Percentiles rank a stretch among this genome's conserved stretches.
These are phyloP conservation scores for Thelohanellus kitauei DNA, from an alignment of 30 jellyfish, hydroid and myxozoan genomes.

Conservation along the genomic window DNA sequence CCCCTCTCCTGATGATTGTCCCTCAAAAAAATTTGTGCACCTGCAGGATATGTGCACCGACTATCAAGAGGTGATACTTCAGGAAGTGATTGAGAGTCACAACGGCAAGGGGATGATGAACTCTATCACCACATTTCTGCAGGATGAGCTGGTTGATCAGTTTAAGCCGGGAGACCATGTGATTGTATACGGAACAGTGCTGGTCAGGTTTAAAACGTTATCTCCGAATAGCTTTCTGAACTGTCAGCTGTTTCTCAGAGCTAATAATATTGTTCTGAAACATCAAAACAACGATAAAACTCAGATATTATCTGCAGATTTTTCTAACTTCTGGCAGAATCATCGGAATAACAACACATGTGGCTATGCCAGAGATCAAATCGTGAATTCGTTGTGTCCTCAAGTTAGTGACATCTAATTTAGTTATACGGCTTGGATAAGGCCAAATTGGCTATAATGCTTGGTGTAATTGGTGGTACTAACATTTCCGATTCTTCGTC, in stretches of 20 bases:
- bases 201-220: slow-evolving; percentile 48
- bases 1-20: slow-evolving; percentile 70
- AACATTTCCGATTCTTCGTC: slow-evolving; percentile 21
- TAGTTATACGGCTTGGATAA: slow-evolving; percentile 27
- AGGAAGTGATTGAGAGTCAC: slow-evolving; percentile 36
- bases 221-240: too few species aligned
- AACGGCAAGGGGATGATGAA: neutral
- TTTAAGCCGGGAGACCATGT: slow-evolving; percentile 98
- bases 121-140: too few species aligned
- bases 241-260: too few species aligned
- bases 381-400: slow-evolving; percentile 63
- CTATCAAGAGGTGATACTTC: slow-evolving; percentile 75
- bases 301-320: too few species aligned
- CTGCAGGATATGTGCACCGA: slow-evolving; percentile 21
- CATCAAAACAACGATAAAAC: too few species aligned
- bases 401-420: too few species aligned
- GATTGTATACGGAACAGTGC: slow-evolving; percentile 43
- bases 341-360: too few species aligned
- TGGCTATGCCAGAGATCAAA: too few species aligned
- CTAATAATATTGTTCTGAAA: too few species aligned
- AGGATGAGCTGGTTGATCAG: slow-evolving; percentile 74
- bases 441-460: slow-evolving; percentile 53
- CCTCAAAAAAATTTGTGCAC: slow-evolving; percentile 24
- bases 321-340: too few species aligned
- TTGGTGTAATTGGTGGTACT: slow-evolving; percentile 71